Conservation (phyloP, 2,797 vertebrate genomes). For the Peromyscus aztecus region DNA sequence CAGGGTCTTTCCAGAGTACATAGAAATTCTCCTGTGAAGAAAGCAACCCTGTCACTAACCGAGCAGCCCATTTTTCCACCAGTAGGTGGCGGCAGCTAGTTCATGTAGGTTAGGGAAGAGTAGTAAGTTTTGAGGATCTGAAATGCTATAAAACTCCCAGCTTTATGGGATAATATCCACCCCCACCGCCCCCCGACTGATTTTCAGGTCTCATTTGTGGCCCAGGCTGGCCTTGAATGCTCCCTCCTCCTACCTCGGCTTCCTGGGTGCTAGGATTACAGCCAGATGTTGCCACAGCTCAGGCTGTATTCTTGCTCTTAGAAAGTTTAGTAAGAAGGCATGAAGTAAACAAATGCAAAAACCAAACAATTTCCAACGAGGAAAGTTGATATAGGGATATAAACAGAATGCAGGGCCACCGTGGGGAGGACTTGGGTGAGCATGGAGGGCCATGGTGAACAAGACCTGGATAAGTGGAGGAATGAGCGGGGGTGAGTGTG, state of each 20-base stretch:
- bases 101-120: conserved; percentile 35
- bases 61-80: conserved; percentile 59
- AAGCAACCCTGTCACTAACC: neutral
- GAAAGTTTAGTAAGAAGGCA: conserved; percentile 25
- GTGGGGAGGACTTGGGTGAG: neutral
- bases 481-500: neutral
- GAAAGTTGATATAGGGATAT: neutral
- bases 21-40: conserved; percentile 51
- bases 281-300: neutral
- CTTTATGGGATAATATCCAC: neutral
- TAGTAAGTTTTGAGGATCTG: conserved; percentile 45
- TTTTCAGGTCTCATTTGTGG: neutral
- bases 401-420: neutral
- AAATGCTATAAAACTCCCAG: conserved; percentile 31
- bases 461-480: neutral
- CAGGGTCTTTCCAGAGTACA: neutral
- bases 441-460: neutral
- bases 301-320: conserved; percentile 20
- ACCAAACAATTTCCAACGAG: neutral
- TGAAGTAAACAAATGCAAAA: conserved; percentile 31
- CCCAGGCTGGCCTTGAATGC: neutral
- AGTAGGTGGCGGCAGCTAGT: conserved; percentile 73
- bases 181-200: neutral
- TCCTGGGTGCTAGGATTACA: neutral
- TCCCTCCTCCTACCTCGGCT: neutral